These are phyloP conservation scores for Andinoacara biseriatus DNA, from an alignment of 2,113 vertebrate genomes.

Conservation along the genomic window DNA sequence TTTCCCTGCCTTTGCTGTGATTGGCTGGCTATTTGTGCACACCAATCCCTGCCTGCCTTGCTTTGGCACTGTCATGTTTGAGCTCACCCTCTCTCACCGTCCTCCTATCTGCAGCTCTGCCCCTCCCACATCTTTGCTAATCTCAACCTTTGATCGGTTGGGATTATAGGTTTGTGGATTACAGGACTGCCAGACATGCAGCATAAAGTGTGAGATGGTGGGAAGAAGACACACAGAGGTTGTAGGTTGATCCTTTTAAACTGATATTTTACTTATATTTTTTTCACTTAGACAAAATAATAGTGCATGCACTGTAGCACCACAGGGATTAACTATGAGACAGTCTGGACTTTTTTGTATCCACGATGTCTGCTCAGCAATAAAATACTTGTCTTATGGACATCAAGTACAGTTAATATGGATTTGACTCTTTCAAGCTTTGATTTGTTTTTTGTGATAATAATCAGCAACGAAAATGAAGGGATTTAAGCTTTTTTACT, in stretches of 20 bases:
- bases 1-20: constrained; percentile 64
- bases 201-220: constrained; percentile 6
- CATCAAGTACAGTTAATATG: not conserved
- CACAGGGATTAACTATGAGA: not conserved
- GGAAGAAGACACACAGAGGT: not conserved
- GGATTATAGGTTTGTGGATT: constrained; percentile 73
- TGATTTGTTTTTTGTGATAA: too few species aligned
- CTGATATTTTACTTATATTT: not conserved
- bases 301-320: not conserved
- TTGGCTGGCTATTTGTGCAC: constrained; percentile 82
- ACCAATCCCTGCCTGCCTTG: constrained; percentile 69
- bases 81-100: constrained; percentile 55
- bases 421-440: not conserved
- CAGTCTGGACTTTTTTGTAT: not conserved
- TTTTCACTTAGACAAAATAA: not conserved
- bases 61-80: constrained; percentile 53
- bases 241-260: constrained; percentile 15
- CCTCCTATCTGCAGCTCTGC: constrained; percentile 53
- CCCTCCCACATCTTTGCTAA: constrained; percentile 67
- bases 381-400: not conserved
- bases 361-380: not conserved
- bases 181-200: constrained; percentile 58
- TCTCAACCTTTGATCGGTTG: constrained; percentile 67
- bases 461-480: not conserved
- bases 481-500: too few species aligned